Evolutionary conservation across 2,888 invertebrate genomes (phyloP).

Genomic region (Thyatira batis): DNA sequence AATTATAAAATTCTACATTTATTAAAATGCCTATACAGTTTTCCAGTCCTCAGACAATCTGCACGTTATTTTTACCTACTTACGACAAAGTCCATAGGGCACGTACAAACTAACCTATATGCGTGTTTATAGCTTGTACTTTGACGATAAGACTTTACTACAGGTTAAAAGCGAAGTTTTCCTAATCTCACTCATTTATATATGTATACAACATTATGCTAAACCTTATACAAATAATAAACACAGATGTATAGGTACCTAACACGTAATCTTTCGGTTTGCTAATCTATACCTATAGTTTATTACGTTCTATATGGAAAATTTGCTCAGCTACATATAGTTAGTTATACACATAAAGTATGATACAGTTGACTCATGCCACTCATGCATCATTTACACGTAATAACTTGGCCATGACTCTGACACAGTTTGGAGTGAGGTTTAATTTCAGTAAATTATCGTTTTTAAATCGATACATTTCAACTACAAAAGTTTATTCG

Average conservation of each 20-base stretch:
- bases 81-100: background rate
- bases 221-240: background rate
- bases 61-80: background rate
- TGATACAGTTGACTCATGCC: background rate
- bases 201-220: background rate
- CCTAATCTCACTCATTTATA: background rate
- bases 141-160: background rate
- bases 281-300: background rate
- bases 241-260: background rate
- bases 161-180: background rate
- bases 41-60: background rate
- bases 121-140: background rate
- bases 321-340: background rate
- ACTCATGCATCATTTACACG: background rate
- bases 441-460: too few relatives aligned
- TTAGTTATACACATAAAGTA: background rate
- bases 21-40: background rate
- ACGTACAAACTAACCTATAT: background rate
- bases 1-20: too few relatives aligned
- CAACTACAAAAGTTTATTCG: too few relatives aligned
- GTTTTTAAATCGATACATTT: too few relatives aligned
- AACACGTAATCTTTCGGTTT: background rate
- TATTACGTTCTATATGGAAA: background rate
- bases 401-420: background rate
- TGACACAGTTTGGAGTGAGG: background rate